phyloP scores from a whole-genome alignment of 2,113 vertebrate genomes.

The Plestiodon gilberti region DNA sequence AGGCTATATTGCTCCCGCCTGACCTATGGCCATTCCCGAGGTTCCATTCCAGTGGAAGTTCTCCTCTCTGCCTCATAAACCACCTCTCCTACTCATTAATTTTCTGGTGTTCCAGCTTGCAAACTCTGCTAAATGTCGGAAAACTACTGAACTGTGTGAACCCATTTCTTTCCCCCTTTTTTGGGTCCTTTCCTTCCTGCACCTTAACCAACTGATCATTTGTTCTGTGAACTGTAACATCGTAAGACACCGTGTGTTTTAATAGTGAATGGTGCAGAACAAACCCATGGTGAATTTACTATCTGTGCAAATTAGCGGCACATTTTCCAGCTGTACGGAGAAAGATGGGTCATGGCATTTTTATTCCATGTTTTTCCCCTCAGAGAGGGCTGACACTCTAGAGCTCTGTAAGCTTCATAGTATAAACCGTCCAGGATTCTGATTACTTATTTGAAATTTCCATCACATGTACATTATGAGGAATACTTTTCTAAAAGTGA shows the following conservation, averaged over 20 bases:
- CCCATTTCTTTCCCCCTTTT: constrained; percentile 7
- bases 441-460: neutral
- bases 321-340: neutral
- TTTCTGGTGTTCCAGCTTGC: neutral
- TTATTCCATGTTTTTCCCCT: neutral
- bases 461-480: neutral
- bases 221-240: constrained; percentile 32
- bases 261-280: neutral
- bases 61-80: constrained; percentile 31
- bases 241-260: accelerated
- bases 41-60: neutral
- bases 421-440: neutral
- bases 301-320: neutral
- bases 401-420: neutral
- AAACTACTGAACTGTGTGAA: neutral
- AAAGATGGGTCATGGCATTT: constrained; percentile 42
- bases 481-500: neutral
- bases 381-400: neutral
- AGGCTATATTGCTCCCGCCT: accelerated
- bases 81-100: neutral
- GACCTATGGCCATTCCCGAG: neutral
- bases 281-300: neutral
- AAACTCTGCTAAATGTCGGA: constrained; percentile 41
- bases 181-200: constrained; percentile 12
- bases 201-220: constrained; percentile 44